Base-by-base conservation (phyloP, 2,888 invertebrate species). In the Eupithecia centaureata region DNA sequence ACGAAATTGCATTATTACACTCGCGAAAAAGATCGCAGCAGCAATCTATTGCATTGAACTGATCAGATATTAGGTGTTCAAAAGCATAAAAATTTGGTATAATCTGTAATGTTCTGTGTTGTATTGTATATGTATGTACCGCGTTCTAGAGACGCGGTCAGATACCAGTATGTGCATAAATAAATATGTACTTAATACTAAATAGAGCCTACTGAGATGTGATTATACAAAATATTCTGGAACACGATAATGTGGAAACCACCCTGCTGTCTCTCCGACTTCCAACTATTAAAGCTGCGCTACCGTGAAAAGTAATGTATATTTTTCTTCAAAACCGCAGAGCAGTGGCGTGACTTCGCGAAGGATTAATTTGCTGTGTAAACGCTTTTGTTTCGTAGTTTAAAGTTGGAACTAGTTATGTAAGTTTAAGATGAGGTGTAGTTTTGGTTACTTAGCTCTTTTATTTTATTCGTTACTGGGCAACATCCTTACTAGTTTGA, bases 241-340 rank as follows among this genome's bases (percentile, higher is more conserved):
- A 56, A 28, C 7, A 57, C 18, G 1, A 15, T 28, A 1, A 15
- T 35, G 38, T 62, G 18, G 8, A 35, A 18, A 18, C 35, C 0
- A 33, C 12, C 28, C 25, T 8, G 15, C 54, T 15, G 8, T 56
- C 69, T 63, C 60, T 38, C 42, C 12, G 22, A 32, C 69, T 66
- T 63, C 5, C 51, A 28, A 61, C 66, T 66, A 63, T 61, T 63
- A 63, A 66, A 66, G 61, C 52, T 66, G 66, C 63, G 63, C 56
- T 61, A 47, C 69, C 61, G 68, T 69, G 65, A 57, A 60, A 65
- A 68, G 68, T 63, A 61, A 61, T 51, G 61, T 63, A 63, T 63
- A 69, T 63, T 66, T 56, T 66, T 63, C 61, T 63, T 42, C 25
- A 52, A 70, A 66, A 28, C 42, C 28, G 33, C 32, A 32, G 32